Conservation (phyloP, 2,113 vertebrate species). For the Morone chrysops region DNA sequence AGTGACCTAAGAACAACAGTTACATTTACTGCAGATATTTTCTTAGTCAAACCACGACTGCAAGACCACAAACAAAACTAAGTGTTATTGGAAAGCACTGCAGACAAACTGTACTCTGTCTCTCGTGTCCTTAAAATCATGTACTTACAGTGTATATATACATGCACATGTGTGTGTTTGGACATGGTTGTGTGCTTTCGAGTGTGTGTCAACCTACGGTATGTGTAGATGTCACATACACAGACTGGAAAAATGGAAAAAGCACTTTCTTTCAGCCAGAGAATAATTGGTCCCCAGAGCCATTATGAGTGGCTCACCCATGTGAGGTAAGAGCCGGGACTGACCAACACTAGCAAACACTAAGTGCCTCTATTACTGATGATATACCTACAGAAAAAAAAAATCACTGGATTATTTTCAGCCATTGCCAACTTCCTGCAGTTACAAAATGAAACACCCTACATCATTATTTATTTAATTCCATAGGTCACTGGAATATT, state of each 20-base stretch:
- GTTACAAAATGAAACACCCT: conserved; percentile 34
- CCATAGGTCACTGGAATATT: conserved; percentile 5
- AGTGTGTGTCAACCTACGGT: conserved; percentile 32
- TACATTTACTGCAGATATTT: conserved; percentile 63
- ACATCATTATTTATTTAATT: conserved; percentile 27
- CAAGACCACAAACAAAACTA: conserved; percentile 68
- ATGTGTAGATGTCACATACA: conserved; percentile 51
- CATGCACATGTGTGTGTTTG: conserved; percentile 17
- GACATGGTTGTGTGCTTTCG: conserved; percentile 11
- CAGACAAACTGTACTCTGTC: conserved; percentile 50
- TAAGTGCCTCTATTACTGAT: conserved; percentile 62
- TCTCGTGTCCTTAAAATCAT: conserved; percentile 42
- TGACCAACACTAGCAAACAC: conserved; percentile 61
- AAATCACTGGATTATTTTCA: conserved; percentile 1
- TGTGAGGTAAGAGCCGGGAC: conserved; percentile 61
- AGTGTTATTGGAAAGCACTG: conserved; percentile 62
- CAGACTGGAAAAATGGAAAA: conserved; percentile 59
- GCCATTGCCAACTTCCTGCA: conserved; percentile 25
- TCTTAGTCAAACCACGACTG: conserved; percentile 59
- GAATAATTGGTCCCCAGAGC: conserved; percentile 79
- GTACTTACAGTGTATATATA: background rate
- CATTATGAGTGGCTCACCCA: conserved; percentile 58
- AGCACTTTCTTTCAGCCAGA: conserved; percentile 62
- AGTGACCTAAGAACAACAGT: conserved; percentile 70
- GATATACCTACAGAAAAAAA: conserved; percentile 50